A percentile compares a stretch with the other conserved stretches of the same genome.
These are phyloP conservation scores for Lithobates sylvaticus DNA, from an alignment of 2,797 vertebrate genomes.

Conservation along the genomic window DNA sequence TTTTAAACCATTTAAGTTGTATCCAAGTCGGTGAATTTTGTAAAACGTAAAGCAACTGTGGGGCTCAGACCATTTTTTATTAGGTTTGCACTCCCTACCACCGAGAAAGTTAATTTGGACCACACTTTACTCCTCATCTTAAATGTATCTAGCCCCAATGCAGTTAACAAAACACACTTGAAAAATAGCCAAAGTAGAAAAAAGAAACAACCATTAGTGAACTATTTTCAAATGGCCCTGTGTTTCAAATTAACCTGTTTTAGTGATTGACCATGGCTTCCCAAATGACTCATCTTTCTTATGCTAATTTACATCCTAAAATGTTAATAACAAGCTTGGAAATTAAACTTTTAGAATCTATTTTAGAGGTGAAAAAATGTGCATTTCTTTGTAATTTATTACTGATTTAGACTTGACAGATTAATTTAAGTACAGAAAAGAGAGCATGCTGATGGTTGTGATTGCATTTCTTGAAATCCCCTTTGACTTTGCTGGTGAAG, in stretches of 20 bases:
- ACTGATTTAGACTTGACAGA: constrained; percentile 38
- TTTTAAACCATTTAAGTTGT: no score
- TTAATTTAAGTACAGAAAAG: constrained; percentile 37
- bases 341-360: constrained; percentile 46
- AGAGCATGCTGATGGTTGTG: constrained; percentile 25
- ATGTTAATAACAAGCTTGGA: constrained; percentile 46
- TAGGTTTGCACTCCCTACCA: no score
- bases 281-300: constrained; percentile 38
- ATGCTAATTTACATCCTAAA: constrained; percentile 48
- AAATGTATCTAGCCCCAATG: background rate
- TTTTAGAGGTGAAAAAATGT: constrained; percentile 49
- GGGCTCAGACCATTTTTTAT: no score
- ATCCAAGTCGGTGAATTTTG: no score
- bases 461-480: constrained; percentile 30
- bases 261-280: constrained; percentile 29
- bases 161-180: constrained; percentile 51
- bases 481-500: constrained; percentile 28
- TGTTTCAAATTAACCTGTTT: constrained; percentile 46
- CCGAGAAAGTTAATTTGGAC: no score
- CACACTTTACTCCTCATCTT: no score
- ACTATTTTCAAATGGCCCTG: constrained; percentile 11
- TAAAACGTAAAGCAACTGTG: no score
- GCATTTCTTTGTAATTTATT: constrained; percentile 32
- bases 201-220: constrained; percentile 28
- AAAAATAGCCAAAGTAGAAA: constrained; percentile 39